Evolutionary conservation across 2,113 vertebrate genomes (phyloP), one percentile per base, ranked within the genome.

Genomic region (Menidia beryllina): DNA sequence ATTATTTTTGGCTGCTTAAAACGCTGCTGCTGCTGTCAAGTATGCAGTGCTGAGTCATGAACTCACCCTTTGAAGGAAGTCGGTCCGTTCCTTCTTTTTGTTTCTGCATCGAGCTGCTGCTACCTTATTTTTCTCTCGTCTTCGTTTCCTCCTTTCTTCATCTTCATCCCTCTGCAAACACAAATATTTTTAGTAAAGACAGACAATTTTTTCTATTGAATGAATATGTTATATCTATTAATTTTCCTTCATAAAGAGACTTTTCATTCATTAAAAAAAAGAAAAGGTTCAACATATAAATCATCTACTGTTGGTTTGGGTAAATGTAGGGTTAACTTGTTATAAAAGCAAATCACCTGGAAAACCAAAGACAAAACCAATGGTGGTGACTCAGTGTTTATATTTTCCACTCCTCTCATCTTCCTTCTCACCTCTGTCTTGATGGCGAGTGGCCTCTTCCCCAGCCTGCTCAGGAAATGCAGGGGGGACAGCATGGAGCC

Each of bases 21-120:
- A 5, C 63, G 11, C n/a, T 20, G 45, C 55, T 45, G 65, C 25
- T 63, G 39, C 51, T 71, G 21, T 54, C 52, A 45, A 30, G 50
- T 24, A 14, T 50, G 24, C n/a, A 47, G 23, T 27, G 71, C 72
- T 67, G 73, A 55, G 58, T 86, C 78, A 65, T 60, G 25, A 14
- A 88, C 95, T 91, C 83, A 98, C 97, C 94, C 95, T 91, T 88
- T 98, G 97, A 81, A 99, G 94, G 85, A 98, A 98, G 89, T 99
- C 97, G 0, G 97, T 99, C 39, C 97, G 94, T 86, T 99, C 97
- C 90, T 98, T 98, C 93, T 98, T 99, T 91, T 98, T 98, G 93
- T 98, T 98, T 63, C 97, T 95, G 94, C 97, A 99, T 47, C 97
- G 93, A 0, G 96, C 97, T 2, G 97, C 97, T 0, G 97, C 97